Conservation (phyloP, 2,113 vertebrate genomes). For the Natator depressus region DNA sequence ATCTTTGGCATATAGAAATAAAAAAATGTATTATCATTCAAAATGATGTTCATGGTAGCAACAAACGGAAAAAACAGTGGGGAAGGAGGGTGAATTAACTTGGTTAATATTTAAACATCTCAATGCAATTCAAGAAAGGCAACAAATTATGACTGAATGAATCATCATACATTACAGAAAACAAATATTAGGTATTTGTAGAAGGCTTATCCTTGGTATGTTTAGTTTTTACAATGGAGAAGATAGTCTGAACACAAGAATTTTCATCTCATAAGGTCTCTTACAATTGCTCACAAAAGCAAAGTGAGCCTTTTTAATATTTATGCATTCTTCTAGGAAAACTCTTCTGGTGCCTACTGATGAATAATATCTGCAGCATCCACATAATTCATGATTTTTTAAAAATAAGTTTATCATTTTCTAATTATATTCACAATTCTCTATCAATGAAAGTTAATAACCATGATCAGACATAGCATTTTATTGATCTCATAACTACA, state of each 20-base stretch:
- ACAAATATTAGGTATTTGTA: slow-evolving; percentile 3
- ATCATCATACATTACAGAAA: not conserved
- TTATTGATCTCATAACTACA: not conserved
- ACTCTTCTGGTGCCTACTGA: slow-evolving; percentile 58
- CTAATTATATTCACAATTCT: slow-evolving; percentile 67
- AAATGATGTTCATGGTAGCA: not conserved
- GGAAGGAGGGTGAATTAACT: not conserved
- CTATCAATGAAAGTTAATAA: slow-evolving; percentile 62
- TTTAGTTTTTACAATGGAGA: slow-evolving; percentile 51
- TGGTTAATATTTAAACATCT: slow-evolving; percentile 16
- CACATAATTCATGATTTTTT: slow-evolving; percentile 66
- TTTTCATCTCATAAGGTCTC: slow-evolving; percentile 42
- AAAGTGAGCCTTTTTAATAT: slow-evolving; percentile 65
- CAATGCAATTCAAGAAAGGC: not conserved
- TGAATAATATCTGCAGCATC: slow-evolving; percentile 66
- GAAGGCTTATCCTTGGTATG: slow-evolving; percentile 18
- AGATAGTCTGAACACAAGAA: slow-evolving; percentile 10
- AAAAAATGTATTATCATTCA: slow-evolving; percentile 4
- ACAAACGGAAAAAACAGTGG: not conserved
- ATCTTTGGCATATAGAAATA: not conserved
- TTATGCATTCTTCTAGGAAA: slow-evolving; percentile 66
- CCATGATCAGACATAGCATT: not conserved
- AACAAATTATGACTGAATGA: slow-evolving; percentile 34
- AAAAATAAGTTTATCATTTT: slow-evolving; percentile 70
- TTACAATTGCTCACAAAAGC: slow-evolving; percentile 40